Evolutionary conservation across 1,140 invertebrate species (phyloP), one percentile per base, ranked within the genome.

Genomic region (Bombyx mandarina): DNA sequence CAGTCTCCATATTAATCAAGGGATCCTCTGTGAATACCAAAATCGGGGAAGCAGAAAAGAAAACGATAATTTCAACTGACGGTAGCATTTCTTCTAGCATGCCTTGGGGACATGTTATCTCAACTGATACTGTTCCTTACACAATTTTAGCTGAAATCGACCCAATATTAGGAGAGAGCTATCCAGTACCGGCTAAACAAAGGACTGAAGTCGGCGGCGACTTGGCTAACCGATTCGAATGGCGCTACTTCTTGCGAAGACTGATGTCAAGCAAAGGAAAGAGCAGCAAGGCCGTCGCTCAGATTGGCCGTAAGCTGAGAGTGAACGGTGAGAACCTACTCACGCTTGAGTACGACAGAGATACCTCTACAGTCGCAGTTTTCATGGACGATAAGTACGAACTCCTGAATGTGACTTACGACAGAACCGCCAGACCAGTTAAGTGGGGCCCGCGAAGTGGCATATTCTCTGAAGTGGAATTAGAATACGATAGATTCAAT

Each of bases 401-500:
- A 82, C 89, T 99, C 3, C 88, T 99, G 2, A 97, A 97, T 67
- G 94, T 98, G 0, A 96, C 95, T 0, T 99, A 98, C 72, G 97
- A 99, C 73, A 91, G 93, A 66, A 94, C 95, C n/a, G 95, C 96
- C 0, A 91, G 96, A 61, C 96, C 97, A 0, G 91, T 96, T 0
- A 94, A 94, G 73, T 99, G 96, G 94, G 92, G 93, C 49, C 96
- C 97, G 0, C 92, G 94, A 50, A 94, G 94, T 67, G 94, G 93
- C 1, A 92, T 95, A 54, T 96, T 96, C 71, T 92, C 95, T 2
- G 93, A 94, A 60, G 94, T 98, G 2, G 96, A 97, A 67, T 86
- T 99, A 5, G 96, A 96, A 66, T 99, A 98, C 73, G 96, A 99
- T 78, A 90, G 96, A 65, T 97, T 96, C 65, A 97, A 97, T 10